Percentiles rank a stretch among this genome's conserved stretches.
Conservation (phyloP, 2,888 invertebrate species). For the Zhuqinia jingwanae region DNA sequence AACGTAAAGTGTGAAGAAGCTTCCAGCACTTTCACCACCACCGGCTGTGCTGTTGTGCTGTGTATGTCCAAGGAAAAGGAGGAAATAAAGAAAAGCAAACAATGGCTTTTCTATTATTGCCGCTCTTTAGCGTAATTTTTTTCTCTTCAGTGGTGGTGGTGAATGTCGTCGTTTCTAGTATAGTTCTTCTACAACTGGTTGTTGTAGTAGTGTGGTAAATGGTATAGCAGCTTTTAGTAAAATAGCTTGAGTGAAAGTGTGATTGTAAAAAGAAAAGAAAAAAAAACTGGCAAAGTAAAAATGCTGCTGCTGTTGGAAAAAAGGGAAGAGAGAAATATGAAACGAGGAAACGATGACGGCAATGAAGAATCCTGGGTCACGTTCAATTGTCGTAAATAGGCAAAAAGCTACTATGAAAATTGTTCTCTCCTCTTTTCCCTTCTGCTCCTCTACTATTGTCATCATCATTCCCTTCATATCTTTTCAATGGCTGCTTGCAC, state of each 20-base stretch:
- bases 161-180: too few species aligned
- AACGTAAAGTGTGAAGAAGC: neutral
- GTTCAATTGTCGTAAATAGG: conserved; percentile 64
- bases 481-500: conserved; percentile 9
- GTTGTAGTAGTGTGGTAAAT: neutral
- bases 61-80: conserved; percentile 21
- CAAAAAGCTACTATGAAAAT: neutral
- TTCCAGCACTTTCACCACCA: neutral
- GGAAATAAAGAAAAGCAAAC: conserved; percentile 52
- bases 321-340: conserved; percentile 44
- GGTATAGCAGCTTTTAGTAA: conserved; percentile 48
- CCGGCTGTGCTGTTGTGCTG: conserved; percentile 18
- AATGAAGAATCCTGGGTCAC: conserved; percentile 67
- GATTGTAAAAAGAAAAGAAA: conserved; percentile 13
- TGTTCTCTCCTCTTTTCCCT: neutral
- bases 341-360: conserved; percentile 66
- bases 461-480: conserved; percentile 33
- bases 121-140: conserved; percentile 24
- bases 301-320: neutral
- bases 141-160: neutral
- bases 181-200: conserved; percentile 18
- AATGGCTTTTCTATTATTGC: conserved; percentile 54
- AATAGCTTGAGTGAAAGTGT: conserved; percentile 28
- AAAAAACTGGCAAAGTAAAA: neutral
- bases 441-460: conserved; percentile 12